Conservation (phyloP, 1,140 invertebrate genomes). For the Heliconius melpomene region DNA sequence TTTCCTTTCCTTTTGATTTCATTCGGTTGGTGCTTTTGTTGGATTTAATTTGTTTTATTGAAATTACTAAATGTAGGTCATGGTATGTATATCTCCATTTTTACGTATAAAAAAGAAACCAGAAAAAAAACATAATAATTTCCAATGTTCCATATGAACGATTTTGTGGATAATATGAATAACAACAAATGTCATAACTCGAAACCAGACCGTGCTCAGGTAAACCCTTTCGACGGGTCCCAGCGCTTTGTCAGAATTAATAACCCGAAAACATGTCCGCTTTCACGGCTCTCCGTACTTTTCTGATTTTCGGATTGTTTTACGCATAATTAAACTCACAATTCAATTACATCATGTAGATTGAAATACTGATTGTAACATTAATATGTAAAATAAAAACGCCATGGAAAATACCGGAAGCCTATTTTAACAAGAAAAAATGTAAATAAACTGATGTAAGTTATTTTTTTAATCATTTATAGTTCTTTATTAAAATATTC, state of each 20-base stretch:
- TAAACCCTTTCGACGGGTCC: constrained; percentile 67
- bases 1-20: constrained; percentile 54
- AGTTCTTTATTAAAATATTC: background rate
- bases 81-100: no score
- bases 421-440: background rate
- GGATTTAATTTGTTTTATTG: background rate
- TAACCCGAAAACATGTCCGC: constrained; percentile 69
- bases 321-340: constrained; percentile 78
- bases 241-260: constrained; percentile 77
- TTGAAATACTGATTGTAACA: constrained; percentile 54
- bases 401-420: background rate
- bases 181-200: constrained; percentile 64
- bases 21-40: constrained; percentile 25
- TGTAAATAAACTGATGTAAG: background rate
- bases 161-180: constrained; percentile 33
- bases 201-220: constrained; percentile 51
- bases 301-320: constrained; percentile 77
- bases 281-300: constrained; percentile 61
- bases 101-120: background rate
- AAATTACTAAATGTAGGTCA: background rate
- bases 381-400: background rate
- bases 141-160: constrained; percentile 37
- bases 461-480: background rate
- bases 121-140: constrained; percentile 26
- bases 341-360: constrained; percentile 74